These are phyloP conservation scores for Enoplosus armatus DNA, from an alignment of 2,797 vertebrate species.

Conservation along the genomic window DNA sequence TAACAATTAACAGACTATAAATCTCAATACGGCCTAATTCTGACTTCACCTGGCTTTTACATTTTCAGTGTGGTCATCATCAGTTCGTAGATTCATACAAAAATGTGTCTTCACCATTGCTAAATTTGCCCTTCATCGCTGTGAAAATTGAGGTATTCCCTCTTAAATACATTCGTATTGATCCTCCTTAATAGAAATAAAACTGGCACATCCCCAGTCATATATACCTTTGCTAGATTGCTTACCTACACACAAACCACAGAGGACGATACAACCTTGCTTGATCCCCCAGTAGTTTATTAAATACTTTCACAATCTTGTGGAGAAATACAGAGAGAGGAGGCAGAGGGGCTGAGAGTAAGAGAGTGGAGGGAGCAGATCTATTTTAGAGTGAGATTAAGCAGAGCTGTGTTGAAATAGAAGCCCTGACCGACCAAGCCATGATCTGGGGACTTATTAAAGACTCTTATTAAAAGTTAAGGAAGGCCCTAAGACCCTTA, in stretches of 20 bases:
- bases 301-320: slow-evolving; percentile 52
- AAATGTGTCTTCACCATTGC: neutral
- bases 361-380: slow-evolving; percentile 50
- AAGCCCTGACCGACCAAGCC: slow-evolving; percentile 73
- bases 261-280: slow-evolving; percentile 39
- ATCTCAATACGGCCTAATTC: slow-evolving; percentile 8
- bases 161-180: neutral
- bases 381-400: slow-evolving; percentile 79
- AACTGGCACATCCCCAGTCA: slow-evolving; percentile 7
- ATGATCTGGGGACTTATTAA: slow-evolving; percentile 84
- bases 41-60: slow-evolving; percentile 4
- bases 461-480: slow-evolving; percentile 84
- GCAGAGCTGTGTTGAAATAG: slow-evolving; percentile 72
- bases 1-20: slow-evolving; percentile 1
- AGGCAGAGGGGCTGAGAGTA: slow-evolving; percentile 28
- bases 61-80: slow-evolving; percentile 9
- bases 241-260: slow-evolving; percentile 10
- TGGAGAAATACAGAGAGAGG: slow-evolving; percentile 48
- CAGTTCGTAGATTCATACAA: neutral
- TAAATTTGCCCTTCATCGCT: neutral
- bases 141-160: neutral
- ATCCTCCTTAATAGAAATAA: slow-evolving; percentile 18
- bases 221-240: neutral
- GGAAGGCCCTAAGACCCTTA: slow-evolving; percentile 78
- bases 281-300: slow-evolving; percentile 54